Conservation (phyloP, 2,888 invertebrate genomes). For the Aleiodes alternator region DNA sequence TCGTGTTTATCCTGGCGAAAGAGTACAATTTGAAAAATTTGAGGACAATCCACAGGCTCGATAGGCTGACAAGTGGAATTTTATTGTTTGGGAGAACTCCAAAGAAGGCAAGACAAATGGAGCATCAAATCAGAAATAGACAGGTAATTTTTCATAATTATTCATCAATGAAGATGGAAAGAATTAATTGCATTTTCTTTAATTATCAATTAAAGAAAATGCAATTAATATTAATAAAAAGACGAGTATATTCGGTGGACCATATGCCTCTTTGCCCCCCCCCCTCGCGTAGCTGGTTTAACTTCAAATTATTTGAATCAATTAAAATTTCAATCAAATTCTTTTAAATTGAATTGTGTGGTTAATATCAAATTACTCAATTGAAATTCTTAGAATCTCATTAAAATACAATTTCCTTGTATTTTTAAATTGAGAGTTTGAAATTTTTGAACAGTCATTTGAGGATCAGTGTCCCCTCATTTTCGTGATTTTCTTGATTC, state of each 20-base stretch:
- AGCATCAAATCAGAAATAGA: constrained; percentile 94
- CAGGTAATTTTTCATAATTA: constrained; percentile 74
- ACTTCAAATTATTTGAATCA: too few relatives aligned
- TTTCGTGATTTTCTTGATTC: too few relatives aligned
- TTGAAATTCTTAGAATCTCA: too few relatives aligned
- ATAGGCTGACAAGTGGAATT: constrained; percentile 96
- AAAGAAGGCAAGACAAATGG: constrained; percentile 95
- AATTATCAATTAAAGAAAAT: too few relatives aligned
- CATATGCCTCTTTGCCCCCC: too few relatives aligned
- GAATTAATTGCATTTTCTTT: too few relatives aligned
- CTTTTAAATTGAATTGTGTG: too few relatives aligned
- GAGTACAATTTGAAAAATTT: constrained; percentile 96
- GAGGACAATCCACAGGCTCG: constrained; percentile 95
- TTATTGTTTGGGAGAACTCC: constrained; percentile 95
- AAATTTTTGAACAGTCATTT: too few relatives aligned
- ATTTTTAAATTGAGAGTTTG: not conserved
- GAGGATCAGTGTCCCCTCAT: too few relatives aligned
- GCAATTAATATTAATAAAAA: too few relatives aligned
- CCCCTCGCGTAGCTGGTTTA: too few relatives aligned
- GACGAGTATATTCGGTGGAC: not conserved
- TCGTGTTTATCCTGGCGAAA: constrained; percentile 96
- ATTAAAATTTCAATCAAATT: too few relatives aligned
- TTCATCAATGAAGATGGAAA: not conserved
- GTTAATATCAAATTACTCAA: not conserved
- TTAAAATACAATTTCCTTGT: not conserved